Evolutionary conservation across 1,140 invertebrate species (phyloP).

Genomic region (Stratiolaelaps scimitus): DNA sequence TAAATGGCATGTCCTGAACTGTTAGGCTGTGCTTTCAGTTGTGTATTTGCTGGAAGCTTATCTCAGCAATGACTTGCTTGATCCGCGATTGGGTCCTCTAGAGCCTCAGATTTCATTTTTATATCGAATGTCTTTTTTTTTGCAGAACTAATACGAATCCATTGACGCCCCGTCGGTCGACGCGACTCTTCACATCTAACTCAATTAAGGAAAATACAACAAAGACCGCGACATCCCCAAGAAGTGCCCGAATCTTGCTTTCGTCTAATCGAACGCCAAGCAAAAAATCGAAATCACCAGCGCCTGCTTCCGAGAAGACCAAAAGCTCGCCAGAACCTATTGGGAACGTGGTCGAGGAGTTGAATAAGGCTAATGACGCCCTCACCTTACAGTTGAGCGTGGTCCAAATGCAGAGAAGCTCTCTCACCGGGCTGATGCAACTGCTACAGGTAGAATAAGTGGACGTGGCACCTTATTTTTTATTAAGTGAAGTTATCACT

Average conservation of each 20-base stretch:
- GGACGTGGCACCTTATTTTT: too few species aligned
- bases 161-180: slow-evolving; percentile 19
- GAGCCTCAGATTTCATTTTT: too few species aligned
- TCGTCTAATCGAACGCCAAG: slow-evolving; percentile 19
- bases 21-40: too few species aligned
- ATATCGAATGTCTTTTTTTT: too few species aligned
- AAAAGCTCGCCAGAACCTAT: not conserved
- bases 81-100: too few species aligned
- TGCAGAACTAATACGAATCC: slow-evolving; percentile 24
- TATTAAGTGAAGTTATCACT: too few species aligned
- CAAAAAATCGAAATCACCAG: not conserved
- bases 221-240: not conserved
- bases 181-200: slow-evolving; percentile 12
- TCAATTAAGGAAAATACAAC: slow-evolving; percentile 17
- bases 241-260: slow-evolving; percentile 3
- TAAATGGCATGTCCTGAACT: too few species aligned
- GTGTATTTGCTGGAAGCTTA: too few species aligned
- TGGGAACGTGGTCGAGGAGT: slow-evolving; percentile 3
- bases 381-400: slow-evolving; percentile 23
- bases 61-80: too few species aligned
- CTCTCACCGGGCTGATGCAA: slow-evolving; percentile 26
- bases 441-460: not conserved
- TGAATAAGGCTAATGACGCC: slow-evolving; percentile 26
- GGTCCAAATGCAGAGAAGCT: slow-evolving; percentile 4
- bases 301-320: not conserved